A percentile compares a stretch with the other conserved stretches of the same genome.
phyloP scores from a whole-genome alignment of 2,888 invertebrate species.

The Caenorhabditis sinica region DNA sequence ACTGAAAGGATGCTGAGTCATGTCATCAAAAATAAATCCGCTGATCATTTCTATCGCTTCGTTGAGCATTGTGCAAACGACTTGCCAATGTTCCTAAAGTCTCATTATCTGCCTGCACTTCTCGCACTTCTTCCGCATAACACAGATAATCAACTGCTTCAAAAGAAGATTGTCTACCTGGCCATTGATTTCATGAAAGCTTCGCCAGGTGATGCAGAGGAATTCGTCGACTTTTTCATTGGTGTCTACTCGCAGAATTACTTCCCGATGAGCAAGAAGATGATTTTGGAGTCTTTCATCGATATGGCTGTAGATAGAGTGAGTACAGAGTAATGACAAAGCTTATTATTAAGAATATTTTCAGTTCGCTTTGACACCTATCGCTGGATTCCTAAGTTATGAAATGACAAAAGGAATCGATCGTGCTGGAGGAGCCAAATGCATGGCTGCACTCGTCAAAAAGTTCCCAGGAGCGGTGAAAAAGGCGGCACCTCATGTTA shows the following conservation, averaged over 20 bases:
- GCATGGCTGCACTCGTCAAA: slow-evolving; percentile 1
- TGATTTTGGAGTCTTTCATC: slow-evolving; percentile 28
- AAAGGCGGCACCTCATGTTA: not conserved
- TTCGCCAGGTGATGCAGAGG: slow-evolving; percentile 18
- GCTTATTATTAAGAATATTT: not conserved
- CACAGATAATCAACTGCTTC: not conserved
- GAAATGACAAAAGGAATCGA: not conserved
- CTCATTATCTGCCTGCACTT: slow-evolving; percentile 5
- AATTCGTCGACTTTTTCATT: slow-evolving; percentile 19
- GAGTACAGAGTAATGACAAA: not conserved
- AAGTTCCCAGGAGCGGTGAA: slow-evolving; percentile 31
- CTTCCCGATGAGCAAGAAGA: slow-evolving; percentile 3
- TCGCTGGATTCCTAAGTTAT: slow-evolving; percentile 25
- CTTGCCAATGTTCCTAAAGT: slow-evolving; percentile 19
- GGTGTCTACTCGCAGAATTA: slow-evolving; percentile 5
- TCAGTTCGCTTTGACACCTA: slow-evolving; percentile 14
- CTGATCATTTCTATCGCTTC: not conserved
- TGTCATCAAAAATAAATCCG: not conserved
- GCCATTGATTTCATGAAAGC: not conserved
- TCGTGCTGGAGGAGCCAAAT: not conserved
- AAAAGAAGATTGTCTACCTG: slow-evolving; percentile 10
- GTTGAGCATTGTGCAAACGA: slow-evolving; percentile 18
- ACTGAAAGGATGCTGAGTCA: slow-evolving; percentile 2
- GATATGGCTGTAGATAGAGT: slow-evolving; percentile 32
- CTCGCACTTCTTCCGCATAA: not conserved